These are phyloP conservation scores for Paguma larvata DNA, from an alignment of 2,797 vertebrate genomes.

Conservation along the genomic window DNA sequence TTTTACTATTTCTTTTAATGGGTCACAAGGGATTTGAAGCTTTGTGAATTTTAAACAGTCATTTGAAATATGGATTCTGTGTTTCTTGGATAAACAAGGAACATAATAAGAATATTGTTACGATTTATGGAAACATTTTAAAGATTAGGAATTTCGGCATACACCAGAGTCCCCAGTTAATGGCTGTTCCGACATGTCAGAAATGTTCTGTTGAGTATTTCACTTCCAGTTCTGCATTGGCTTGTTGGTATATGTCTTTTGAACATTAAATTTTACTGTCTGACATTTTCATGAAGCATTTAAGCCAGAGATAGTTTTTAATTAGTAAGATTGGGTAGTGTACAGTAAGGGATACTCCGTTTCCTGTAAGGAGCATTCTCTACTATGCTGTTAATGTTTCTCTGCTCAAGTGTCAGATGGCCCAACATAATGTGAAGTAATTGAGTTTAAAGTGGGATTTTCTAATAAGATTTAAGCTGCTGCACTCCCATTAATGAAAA, in stretches of 20 bases:
- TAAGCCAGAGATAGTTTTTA: constrained; percentile 74
- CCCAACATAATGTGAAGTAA: constrained; percentile 66
- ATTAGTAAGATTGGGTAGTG: constrained; percentile 66
- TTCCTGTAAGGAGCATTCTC: constrained; percentile 66
- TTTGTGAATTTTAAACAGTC: constrained; percentile 49
- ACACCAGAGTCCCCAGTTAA: not conserved
- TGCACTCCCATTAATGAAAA: constrained; percentile 58
- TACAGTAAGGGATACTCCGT: constrained; percentile 61
- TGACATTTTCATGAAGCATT: constrained; percentile 66
- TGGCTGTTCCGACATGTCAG: not conserved
- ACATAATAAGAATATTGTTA: constrained; percentile 22
- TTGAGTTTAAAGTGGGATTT: constrained; percentile 70
- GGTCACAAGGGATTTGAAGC: not conserved
- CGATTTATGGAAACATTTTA: constrained; percentile 49
- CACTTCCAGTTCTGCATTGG: constrained; percentile 26
- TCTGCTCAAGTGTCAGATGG: constrained; percentile 55
- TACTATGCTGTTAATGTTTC: constrained; percentile 47
- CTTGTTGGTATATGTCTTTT: constrained; percentile 62
- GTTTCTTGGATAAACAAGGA: constrained; percentile 35
- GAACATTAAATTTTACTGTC: constrained; percentile 61
- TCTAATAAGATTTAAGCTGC: constrained; percentile 60
- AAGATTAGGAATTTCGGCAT: constrained; percentile 45
- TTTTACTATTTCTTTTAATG: constrained; percentile 15
- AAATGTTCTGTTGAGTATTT: constrained; percentile 21
- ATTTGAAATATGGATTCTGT: constrained; percentile 12